Conservation (phyloP, 2,797 vertebrate species). For the Arrhamphus sclerolepis region DNA sequence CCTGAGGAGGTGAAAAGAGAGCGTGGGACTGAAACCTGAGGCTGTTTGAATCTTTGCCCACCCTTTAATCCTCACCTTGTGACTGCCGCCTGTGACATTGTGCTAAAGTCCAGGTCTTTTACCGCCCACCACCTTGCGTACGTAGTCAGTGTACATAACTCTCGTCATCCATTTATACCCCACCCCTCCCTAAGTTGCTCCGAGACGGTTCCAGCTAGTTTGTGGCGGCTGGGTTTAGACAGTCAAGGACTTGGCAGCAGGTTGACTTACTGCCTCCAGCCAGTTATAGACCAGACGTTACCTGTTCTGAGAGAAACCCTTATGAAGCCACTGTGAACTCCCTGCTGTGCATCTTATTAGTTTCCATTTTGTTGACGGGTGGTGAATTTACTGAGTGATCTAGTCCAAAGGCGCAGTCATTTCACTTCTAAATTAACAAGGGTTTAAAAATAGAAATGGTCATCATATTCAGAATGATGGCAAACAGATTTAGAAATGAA, state of each 20-base stretch:
- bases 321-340: constrained; percentile 8
- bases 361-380: constrained; percentile 45
- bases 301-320: constrained; percentile 51
- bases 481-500: too few relatives aligned
- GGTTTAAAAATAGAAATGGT: too few relatives aligned
- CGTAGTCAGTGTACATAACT: constrained; percentile 30
- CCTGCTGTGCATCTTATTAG: constrained; percentile 41
- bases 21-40: constrained; percentile 66
- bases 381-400: constrained; percentile 33
- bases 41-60: constrained; percentile 74
- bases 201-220: constrained; percentile 73
- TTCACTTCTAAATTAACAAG: constrained; percentile 4
- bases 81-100: constrained; percentile 65
- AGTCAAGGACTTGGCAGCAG: constrained; percentile 57
- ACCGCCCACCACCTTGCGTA: constrained; percentile 46
- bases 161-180: constrained; percentile 29
- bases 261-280: constrained; percentile 40
- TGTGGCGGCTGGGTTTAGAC: constrained; percentile 67
- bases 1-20: constrained; percentile 49
- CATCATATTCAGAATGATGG: too few relatives aligned
- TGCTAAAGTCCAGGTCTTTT: constrained; percentile 70
- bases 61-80: constrained; percentile 78
- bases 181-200: constrained; percentile 23
- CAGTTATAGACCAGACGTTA: constrained; percentile 62
- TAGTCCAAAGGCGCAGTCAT: constrained; percentile 34